Conservation (phyloP, 2,113 vertebrate genomes). For the Callipepla californica region DNA sequence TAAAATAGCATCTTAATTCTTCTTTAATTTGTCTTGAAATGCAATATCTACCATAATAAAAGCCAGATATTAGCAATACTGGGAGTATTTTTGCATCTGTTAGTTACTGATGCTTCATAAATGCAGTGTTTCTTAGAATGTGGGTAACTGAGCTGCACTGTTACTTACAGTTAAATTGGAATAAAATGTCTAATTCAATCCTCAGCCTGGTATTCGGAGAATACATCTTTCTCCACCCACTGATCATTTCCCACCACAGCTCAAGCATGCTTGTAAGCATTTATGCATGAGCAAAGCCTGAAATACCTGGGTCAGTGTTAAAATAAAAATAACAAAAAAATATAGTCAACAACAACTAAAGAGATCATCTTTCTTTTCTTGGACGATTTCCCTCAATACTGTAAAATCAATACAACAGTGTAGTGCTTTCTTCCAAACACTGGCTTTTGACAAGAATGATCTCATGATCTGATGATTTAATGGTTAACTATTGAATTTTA, state of each 20-base stretch:
- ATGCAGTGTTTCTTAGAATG: neutral
- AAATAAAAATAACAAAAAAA: neutral
- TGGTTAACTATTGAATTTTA: constrained; percentile 23
- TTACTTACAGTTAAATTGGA: neutral
- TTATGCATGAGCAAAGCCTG: neutral
- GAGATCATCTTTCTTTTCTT: neutral
- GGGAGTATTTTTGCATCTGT: neutral
- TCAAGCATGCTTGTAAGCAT: neutral
- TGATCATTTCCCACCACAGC: neutral
- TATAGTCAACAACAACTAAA: neutral
- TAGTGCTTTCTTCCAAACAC: neutral
- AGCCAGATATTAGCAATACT: neutral
- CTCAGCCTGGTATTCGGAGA: neutral
- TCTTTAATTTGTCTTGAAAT: neutral
- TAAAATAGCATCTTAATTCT: neutral
- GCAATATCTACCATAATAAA: neutral
- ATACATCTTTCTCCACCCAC: neutral
- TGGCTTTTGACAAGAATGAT: neutral
- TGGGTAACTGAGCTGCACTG: neutral
- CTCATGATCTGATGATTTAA: neutral
- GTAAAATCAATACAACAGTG: neutral
- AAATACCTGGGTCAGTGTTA: neutral
- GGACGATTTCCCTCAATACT: neutral
- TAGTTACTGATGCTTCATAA: neutral
- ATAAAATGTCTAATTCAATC: neutral